A percentile compares a stretch with the other conserved stretches of the same genome.
phyloP scores from a whole-genome alignment of 2,113 vertebrate genomes.

The Trichomycterus rosablanca region DNA sequence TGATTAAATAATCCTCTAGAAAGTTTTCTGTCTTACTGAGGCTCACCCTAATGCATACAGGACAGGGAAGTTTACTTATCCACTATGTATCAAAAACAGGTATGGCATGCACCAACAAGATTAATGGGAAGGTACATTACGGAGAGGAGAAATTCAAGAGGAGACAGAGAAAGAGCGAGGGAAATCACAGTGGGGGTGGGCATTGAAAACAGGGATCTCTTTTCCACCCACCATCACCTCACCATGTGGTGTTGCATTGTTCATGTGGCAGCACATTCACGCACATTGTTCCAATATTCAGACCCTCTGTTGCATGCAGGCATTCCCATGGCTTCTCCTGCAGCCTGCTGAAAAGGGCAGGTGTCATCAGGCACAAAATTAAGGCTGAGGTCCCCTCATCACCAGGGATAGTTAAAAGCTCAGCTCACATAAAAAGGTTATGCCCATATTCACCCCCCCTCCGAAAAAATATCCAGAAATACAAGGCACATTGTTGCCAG shows the following conservation, averaged over 20 bases:
- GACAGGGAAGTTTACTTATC: conserved; percentile 23
- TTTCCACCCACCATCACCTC: conserved; percentile 32
- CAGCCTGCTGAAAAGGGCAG: conserved; percentile 38
- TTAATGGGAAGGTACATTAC: conserved; percentile 11
- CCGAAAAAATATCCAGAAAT: conserved; percentile 19
- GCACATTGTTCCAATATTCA: conserved; percentile 37
- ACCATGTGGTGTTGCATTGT: conserved; percentile 43
- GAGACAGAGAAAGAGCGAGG: not conserved
- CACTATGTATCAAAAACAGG: conserved; percentile 14
- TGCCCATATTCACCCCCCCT: conserved; percentile 16
- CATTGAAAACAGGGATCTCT: conserved; percentile 31
- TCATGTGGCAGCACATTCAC: conserved; percentile 37
- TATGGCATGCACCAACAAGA: conserved; percentile 8
- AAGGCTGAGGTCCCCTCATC: conserved; percentile 23
- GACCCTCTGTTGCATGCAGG: conserved; percentile 29
- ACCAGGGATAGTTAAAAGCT: conserved; percentile 19
- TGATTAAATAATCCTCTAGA: conserved; percentile 26
- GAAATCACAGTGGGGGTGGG: conserved; percentile 27
- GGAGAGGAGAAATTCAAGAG: conserved; percentile 8
- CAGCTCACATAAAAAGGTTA: conserved; percentile 31
- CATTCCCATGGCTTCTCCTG: conserved; percentile 41
- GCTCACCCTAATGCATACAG: conserved; percentile 3
- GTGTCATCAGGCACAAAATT: conserved; percentile 44
- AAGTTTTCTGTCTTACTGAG: conserved; percentile 10
- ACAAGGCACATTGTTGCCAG: conserved; percentile 36